Evolutionary conservation across 1,140 invertebrate species (phyloP).

Genomic region (Drosophila suzukii): DNA sequence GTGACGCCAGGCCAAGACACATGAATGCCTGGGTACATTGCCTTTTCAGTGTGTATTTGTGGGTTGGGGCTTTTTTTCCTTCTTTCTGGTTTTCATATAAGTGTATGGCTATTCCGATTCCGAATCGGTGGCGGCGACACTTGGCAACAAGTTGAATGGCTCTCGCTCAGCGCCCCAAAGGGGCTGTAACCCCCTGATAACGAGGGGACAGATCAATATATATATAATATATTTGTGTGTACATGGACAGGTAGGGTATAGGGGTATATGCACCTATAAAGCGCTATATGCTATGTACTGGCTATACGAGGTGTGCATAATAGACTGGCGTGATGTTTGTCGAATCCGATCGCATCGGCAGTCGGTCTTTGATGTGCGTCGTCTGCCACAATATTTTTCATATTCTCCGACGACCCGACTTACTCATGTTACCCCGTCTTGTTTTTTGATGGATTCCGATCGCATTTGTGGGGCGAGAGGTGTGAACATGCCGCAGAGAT

Average conservation of each 20-base stretch:
- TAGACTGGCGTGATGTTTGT: conserved; percentile 20
- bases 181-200: conserved; percentile 44
- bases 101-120: conserved; percentile 45
- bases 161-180: conserved; percentile 19
- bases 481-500: conserved; percentile 19
- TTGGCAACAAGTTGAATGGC: conserved; percentile 75
- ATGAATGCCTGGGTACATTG: conserved; percentile 42
- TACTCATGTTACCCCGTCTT: conserved; percentile 37
- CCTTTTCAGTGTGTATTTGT: conserved; percentile 34
- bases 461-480: conserved; percentile 27
- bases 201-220: conserved; percentile 42
- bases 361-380: conserved; percentile 48
- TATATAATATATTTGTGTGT: not conserved
- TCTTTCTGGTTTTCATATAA: conserved; percentile 2
- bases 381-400: conserved; percentile 53
- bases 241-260: conserved; percentile 1
- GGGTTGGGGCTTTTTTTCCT: conserved; percentile 9
- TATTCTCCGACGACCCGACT: conserved; percentile 17
- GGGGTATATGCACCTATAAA: not conserved
- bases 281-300: not conserved
- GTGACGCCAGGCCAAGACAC: conserved; percentile 39
- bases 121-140: conserved; percentile 42
- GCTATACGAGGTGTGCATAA: conserved; percentile 31
- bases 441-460: conserved; percentile 43
- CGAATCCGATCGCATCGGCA: conserved; percentile 17